phyloP scores from a whole-genome alignment of 2,113 vertebrate genomes.

The Clarias magur region DNA sequence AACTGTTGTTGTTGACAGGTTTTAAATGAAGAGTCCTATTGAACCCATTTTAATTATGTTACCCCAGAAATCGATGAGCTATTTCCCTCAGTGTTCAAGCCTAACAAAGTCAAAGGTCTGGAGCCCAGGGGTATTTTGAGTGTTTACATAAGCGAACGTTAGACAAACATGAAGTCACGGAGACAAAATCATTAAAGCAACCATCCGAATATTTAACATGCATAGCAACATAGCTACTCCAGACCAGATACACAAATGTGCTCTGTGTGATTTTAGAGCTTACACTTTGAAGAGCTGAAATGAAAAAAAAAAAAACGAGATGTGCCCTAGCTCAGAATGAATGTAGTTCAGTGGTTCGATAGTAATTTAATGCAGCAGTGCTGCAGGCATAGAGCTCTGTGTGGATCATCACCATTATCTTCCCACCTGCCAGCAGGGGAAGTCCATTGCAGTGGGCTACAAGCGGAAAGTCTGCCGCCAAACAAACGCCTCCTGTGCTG shows the following conservation, averaged over 20 bases:
- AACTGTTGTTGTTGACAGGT: slow-evolving; percentile 34
- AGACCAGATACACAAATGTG: slow-evolving; percentile 33
- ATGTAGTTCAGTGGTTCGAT: slow-evolving; percentile 57
- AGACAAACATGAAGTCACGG: slow-evolving; percentile 64
- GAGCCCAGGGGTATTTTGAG: slow-evolving; percentile 58
- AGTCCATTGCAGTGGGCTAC: slow-evolving; percentile 54
- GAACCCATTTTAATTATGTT: slow-evolving; percentile 66
- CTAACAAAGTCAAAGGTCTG: slow-evolving; percentile 59
- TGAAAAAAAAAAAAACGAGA: neutral
- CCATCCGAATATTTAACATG: slow-evolving; percentile 55
- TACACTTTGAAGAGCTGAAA: neutral
- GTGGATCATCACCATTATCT: slow-evolving; percentile 60
- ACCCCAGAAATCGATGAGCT: slow-evolving; percentile 68
- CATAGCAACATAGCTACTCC: slow-evolving; percentile 66
- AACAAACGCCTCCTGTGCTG: slow-evolving; percentile 43
- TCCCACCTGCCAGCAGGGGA: slow-evolving; percentile 59
- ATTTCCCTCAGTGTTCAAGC: slow-evolving; percentile 64
- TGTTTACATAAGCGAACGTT: slow-evolving; percentile 70
- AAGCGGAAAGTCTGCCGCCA: slow-evolving; percentile 39
- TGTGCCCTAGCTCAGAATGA: slow-evolving; percentile 43
- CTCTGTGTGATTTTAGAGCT: neutral
- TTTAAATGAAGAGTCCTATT: slow-evolving; percentile 64
- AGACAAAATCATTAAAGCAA: slow-evolving; percentile 74
- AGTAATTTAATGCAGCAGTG: slow-evolving; percentile 64
- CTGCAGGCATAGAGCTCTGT: slow-evolving; percentile 60